Evolutionary conservation across 1,140 invertebrate genomes (phyloP).

Genomic region (Paraescarpia echinospica): DNA sequence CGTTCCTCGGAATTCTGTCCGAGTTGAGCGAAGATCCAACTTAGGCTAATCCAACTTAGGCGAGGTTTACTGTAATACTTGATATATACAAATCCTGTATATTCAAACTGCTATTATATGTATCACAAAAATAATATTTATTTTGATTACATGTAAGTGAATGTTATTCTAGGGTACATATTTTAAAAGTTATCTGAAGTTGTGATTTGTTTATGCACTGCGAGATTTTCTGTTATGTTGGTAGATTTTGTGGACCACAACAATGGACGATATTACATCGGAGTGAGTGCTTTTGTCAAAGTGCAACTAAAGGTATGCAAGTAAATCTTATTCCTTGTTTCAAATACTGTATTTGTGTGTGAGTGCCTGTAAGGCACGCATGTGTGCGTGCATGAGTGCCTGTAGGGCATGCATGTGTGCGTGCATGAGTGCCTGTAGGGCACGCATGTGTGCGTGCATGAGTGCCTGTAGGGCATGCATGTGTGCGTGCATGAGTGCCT

Average conservation of each 20-base stretch:
- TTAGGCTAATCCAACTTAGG: too few species aligned
- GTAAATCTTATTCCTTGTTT: not conserved
- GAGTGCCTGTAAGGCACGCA: not conserved
- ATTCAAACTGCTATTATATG: too few species aligned
- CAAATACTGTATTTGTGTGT: not conserved
- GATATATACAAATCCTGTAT: not conserved
- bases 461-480: not conserved
- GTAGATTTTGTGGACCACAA: slow-evolving; percentile 58
- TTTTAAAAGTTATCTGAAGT: not conserved
- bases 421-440: too few species aligned
- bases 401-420: too few species aligned
- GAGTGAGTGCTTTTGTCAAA: slow-evolving; percentile 59
- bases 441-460: too few species aligned
- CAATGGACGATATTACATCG: slow-evolving; percentile 60
- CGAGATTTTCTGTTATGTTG: slow-evolving; percentile 27
- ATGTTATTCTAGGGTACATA: slow-evolving; percentile 19
- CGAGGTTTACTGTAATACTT: too few species aligned
- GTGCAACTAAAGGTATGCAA: slow-evolving; percentile 57
- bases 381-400: too few species aligned
- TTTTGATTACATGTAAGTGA: not conserved
- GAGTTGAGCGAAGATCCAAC: too few species aligned
- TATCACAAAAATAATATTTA: not conserved
- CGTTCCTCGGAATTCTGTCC: too few species aligned
- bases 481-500: too few species aligned
- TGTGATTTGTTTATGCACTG: not conserved